Conservation (phyloP, 35 echinoderm and acorn worm species). For the Apostichopus parvimensis region DNA sequence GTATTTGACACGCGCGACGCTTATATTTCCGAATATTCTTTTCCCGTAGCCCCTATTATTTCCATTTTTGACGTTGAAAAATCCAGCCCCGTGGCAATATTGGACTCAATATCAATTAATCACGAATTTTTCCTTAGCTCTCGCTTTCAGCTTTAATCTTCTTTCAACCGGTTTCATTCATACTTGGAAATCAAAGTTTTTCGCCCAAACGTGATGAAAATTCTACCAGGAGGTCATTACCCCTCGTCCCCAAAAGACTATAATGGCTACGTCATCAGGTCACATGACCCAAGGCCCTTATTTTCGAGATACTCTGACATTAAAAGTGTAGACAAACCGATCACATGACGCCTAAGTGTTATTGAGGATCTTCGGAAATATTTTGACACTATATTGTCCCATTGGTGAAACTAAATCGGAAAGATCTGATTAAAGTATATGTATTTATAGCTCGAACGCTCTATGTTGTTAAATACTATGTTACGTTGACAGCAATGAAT, state of each 20-base stretch:
- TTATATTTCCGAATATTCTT: not conserved
- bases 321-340: not conserved
- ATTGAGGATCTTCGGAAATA: not conserved
- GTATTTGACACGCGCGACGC: slow-evolving; percentile 10
- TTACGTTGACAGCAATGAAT: too few species aligned
- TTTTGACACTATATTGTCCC: not conserved
- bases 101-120: slow-evolving; percentile 23
- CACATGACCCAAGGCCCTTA: slow-evolving; percentile 14
- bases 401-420: not conserved
- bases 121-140: not conserved
- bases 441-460: not conserved
- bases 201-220: slow-evolving; percentile 8
- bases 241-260: slow-evolving; percentile 19
- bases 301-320: not conserved
- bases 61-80: slow-evolving; percentile 19
- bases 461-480: not conserved
- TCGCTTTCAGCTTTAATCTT: slow-evolving; percentile 2
- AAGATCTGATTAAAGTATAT: not conserved
- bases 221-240: not conserved
- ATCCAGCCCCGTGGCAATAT: slow-evolving; percentile 5
- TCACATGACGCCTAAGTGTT: not conserved
- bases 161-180: not conserved
- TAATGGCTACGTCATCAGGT: not conserved
- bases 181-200: not conserved
- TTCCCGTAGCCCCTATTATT: not conserved